Evolutionary conservation across 2,113 vertebrate genomes (phyloP), one percentile per base, ranked within the genome.

Genomic region (Leuciscus idus): DNA sequence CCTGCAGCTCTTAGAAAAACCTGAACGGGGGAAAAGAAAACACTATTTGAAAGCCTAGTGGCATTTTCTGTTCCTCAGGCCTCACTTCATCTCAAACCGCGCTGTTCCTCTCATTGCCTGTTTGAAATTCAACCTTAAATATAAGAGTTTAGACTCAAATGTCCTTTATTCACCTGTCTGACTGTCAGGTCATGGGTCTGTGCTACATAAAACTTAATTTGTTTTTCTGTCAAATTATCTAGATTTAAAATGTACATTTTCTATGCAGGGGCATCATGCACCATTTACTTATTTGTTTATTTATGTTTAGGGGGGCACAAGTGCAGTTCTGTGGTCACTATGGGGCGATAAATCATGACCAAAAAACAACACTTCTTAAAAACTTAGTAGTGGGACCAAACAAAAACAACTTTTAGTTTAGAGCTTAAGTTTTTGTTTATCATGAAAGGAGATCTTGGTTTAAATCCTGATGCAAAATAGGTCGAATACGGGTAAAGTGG

Each of bases 1-100:
- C 50, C 61, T 3, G 55, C 50, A 75, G 76, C 21, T 6, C 76
- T 85, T 26, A 81, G 82, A 46, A 55, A 83, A 70, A 72, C 62
- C 64, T 50, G 62, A 30, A 72, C 23, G n/a, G 73, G n/a, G 72
- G n/a, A 17, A 66, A n/a, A 85, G 61, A 84, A 81, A 86, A 88
- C 43, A 48, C 4, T 15, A 84, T 68, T 84, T 81, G 68, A 79
- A 84, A 78, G 73, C 28, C 76, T 21, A 6, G 72, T 74, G 86
- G 64, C 74, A 68, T 87, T 83, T 85, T 79, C 33, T 84, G 68
- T 79, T n/a, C 36, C 61, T 26, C 11, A 4, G 43, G 19, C 7
- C 26, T 9, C 50, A 43, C 62, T 79, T 64, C 61, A 84, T 61
- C 62, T 28, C 75, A 36, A n/a, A 61, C 33, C 3, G 1, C 64